Conservation (phyloP, 2,113 vertebrate genomes). For the Perca flavescens region DNA sequence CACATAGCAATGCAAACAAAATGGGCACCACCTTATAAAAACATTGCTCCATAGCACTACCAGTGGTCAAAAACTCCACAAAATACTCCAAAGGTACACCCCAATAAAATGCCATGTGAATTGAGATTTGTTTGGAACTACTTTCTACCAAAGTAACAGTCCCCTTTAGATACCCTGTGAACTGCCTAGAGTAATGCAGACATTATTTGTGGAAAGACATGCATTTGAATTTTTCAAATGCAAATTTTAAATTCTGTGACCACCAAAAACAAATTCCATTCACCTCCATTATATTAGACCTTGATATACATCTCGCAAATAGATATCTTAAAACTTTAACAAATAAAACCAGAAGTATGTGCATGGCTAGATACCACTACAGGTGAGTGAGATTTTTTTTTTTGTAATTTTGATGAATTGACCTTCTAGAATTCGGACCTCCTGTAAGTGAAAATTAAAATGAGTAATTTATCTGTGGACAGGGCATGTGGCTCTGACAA, state of each 20-base stretch:
- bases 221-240: too few species aligned
- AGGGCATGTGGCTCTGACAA: constrained; percentile 1
- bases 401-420: neutral
- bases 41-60: neutral
- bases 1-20: too few species aligned
- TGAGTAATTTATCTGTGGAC: neutral
- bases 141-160: neutral
- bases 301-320: neutral
- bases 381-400: neutral
- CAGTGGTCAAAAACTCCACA: neutral
- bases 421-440: neutral
- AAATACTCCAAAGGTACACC: too few species aligned
- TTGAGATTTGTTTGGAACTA: neutral
- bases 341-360: neutral
- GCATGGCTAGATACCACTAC: neutral
- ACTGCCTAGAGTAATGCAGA: neutral
- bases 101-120: neutral
- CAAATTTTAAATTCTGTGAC: too few species aligned
- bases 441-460: constrained; percentile 10
- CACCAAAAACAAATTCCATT: neutral
- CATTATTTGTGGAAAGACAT: neutral
- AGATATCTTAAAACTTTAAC: neutral
- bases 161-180: neutral
- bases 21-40: neutral
- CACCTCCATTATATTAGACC: too few species aligned